These are phyloP conservation scores for Hippocampus abdominalis DNA, from an alignment of 2,113 vertebrate genomes.

Conservation along the genomic window DNA sequence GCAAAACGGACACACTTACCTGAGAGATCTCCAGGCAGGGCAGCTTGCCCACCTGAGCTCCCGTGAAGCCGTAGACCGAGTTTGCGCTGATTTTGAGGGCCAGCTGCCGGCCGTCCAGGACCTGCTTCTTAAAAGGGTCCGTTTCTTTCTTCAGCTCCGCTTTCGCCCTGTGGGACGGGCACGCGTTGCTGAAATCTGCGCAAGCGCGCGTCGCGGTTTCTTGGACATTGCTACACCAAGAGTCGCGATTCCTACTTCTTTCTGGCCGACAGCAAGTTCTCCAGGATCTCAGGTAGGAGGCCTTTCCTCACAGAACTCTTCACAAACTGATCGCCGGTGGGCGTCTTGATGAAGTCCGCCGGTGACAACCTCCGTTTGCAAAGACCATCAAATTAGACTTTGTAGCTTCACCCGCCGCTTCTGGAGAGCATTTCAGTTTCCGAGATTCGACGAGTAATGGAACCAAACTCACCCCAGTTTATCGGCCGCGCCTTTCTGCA, in stretches of 20 bases:
- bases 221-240: neutral
- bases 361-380: slow-evolving; percentile 68
- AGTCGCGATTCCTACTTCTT: slow-evolving; percentile 72
- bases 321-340: slow-evolving; percentile 85
- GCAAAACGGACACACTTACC: slow-evolving; percentile 58
- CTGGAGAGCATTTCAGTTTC: neutral
- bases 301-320: slow-evolving; percentile 84
- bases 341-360: slow-evolving; percentile 87
- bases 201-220: neutral
- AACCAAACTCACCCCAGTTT: slow-evolving; percentile 66
- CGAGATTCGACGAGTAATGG: neutral
- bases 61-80: slow-evolving; percentile 90
- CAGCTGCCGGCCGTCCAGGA: slow-evolving; percentile 86
- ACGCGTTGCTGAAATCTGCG: neutral
- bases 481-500: slow-evolving; percentile 76
- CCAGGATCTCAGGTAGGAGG: slow-evolving; percentile 87
- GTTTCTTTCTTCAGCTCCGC: slow-evolving; percentile 84
- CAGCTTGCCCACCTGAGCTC: slow-evolving; percentile 88
- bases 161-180: slow-evolving; percentile 76
- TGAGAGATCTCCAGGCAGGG: slow-evolving; percentile 92
- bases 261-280: slow-evolving; percentile 84
- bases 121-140: slow-evolving; percentile 85
- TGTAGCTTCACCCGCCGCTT: neutral
- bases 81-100: slow-evolving; percentile 91
- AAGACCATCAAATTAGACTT: neutral